Evolutionary conservation across 2,888 invertebrate genomes (phyloP).

Genomic region (Acanthacorydalis orientalis): DNA sequence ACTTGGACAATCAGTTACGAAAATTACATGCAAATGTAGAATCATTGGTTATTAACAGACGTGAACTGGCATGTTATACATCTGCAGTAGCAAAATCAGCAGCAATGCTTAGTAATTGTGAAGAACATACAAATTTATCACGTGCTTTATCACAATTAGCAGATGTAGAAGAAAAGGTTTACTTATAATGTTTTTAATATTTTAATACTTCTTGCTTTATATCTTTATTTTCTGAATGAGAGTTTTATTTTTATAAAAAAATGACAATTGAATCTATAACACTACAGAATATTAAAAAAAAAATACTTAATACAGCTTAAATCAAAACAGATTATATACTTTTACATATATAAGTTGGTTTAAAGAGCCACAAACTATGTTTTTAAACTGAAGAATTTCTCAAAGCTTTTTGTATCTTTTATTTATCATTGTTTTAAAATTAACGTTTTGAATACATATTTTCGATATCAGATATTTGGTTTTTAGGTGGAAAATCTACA

Average conservation of each 20-base stretch:
- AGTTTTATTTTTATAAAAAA: too few species aligned
- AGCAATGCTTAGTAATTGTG: slow-evolving; percentile 80
- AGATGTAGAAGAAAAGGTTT: slow-evolving; percentile 65
- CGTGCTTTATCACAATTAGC: slow-evolving; percentile 79
- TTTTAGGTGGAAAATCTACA: slow-evolving; percentile 67
- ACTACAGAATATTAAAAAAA: too few species aligned
- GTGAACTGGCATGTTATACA: slow-evolving; percentile 63
- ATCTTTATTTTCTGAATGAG: too few species aligned
- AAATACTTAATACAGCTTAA: not conserved
- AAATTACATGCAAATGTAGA: slow-evolving; percentile 79
- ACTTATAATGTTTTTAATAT: not conserved
- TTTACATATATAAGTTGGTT: too few species aligned
- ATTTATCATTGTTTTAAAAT: too few species aligned
- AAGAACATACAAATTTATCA: slow-evolving; percentile 83
- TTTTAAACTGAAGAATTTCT: too few species aligned
- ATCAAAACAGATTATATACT: too few species aligned
- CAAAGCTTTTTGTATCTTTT: too few species aligned
- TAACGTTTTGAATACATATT: too few species aligned
- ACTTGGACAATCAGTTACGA: slow-evolving; percentile 72
- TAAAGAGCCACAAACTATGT: too few species aligned
- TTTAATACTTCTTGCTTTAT: too few species aligned
- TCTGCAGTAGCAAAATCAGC: slow-evolving; percentile 74
- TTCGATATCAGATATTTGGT: not conserved
- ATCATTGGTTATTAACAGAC: slow-evolving; percentile 68
- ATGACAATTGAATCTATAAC: too few species aligned